Percentiles rank a stretch among this genome's conserved stretches.
Evolutionary conservation across 2,113 vertebrate species (phyloP).

Genomic region (Centrocercus urophasianus): DNA sequence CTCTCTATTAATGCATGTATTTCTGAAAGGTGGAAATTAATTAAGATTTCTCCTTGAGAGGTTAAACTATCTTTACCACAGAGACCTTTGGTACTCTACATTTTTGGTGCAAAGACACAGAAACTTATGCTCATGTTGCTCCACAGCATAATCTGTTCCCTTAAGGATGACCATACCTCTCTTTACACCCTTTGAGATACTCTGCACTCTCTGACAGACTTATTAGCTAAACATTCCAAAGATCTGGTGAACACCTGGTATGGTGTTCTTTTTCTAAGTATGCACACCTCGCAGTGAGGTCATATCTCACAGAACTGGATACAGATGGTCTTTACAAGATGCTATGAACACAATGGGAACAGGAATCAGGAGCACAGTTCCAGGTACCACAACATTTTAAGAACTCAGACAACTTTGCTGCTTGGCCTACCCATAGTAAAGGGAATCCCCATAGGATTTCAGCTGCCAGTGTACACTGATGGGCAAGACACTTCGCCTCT

Average conservation of each 20-base stretch:
- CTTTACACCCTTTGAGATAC: not conserved
- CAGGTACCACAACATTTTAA: not conserved
- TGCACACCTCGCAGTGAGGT: fast-evolving
- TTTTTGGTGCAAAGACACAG: not conserved
- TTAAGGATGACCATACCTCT: fast-evolving
- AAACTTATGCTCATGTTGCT: fast-evolving
- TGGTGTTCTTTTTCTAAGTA: too few species aligned
- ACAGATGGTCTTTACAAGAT: not conserved
- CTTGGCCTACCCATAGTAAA: fast-evolving
- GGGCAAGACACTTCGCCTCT: not conserved
- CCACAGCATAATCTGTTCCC: fast-evolving
- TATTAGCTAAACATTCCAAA: not conserved
- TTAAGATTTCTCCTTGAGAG: not conserved
- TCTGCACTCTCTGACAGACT: not conserved
- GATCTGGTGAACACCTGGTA: not conserved
- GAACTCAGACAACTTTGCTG: not conserved
- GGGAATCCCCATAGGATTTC: not conserved
- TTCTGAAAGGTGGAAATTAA: not conserved
- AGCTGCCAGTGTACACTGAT: not conserved
- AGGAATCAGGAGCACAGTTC: not conserved
- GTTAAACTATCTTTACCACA: not conserved
- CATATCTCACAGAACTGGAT: not conserved
- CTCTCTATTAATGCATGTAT: not conserved
- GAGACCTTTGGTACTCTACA: not conserved
- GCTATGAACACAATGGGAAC: not conserved